phyloP scores from a whole-genome alignment of 2,797 vertebrate genomes.

The Sylvia borin region DNA sequence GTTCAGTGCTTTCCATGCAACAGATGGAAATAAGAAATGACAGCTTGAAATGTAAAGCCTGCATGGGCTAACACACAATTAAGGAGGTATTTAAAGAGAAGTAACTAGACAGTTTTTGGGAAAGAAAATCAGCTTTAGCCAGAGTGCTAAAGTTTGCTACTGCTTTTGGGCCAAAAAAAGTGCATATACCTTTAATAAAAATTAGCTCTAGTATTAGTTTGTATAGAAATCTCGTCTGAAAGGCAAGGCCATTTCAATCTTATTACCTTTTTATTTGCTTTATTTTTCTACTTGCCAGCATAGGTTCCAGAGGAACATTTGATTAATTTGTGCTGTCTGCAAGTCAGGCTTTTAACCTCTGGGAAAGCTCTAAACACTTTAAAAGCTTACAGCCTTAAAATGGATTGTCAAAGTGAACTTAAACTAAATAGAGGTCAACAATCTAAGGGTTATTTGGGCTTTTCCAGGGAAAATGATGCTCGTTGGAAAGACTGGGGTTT shows the following conservation, averaged over 20 bases:
- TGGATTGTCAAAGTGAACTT: slow-evolving; percentile 37
- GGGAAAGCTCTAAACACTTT: slow-evolving; percentile 57
- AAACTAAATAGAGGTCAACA: slow-evolving; percentile 58
- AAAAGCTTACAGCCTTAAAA: slow-evolving; percentile 35
- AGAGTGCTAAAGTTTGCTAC: background rate
- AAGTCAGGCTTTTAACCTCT: slow-evolving; percentile 57
- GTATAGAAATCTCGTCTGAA: slow-evolving; percentile 10
- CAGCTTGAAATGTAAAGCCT: slow-evolving; percentile 46
- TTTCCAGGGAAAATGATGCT: background rate
- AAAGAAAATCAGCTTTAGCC: slow-evolving; percentile 18
- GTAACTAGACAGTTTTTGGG: background rate
- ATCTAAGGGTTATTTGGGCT: slow-evolving; percentile 29
- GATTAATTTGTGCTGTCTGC: slow-evolving; percentile 56
- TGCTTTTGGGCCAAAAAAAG: background rate
- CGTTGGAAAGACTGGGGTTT: background rate
- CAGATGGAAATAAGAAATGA: slow-evolving; percentile 59
- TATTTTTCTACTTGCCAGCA: slow-evolving; percentile 1
- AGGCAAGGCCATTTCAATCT: background rate
- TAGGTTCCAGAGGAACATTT: slow-evolving; percentile 46
- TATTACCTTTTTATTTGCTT: slow-evolving; percentile 58
- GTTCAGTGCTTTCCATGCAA: background rate
- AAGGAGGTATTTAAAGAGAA: slow-evolving; percentile 54
- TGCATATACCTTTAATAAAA: slow-evolving; percentile 7
- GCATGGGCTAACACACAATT: slow-evolving; percentile 18
- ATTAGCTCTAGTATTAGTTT: slow-evolving; percentile 16